Percentiles rank a stretch among this genome's conserved stretches.
phyloP scores from a whole-genome alignment of 2,797 vertebrate genomes.

The Rhynchotus rufescens region DNA sequence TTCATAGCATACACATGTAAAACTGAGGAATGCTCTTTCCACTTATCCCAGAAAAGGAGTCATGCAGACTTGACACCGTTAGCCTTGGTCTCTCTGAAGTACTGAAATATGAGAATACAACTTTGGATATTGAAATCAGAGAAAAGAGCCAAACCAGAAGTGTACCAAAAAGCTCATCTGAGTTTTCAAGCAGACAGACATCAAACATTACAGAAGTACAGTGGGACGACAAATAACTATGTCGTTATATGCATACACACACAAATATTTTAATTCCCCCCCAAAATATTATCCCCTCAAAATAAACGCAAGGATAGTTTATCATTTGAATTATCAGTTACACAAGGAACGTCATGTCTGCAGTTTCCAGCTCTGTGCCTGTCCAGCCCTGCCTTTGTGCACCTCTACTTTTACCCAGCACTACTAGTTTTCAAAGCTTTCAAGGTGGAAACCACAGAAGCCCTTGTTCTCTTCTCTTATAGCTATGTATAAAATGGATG shows the following conservation, averaged over 20 bases:
- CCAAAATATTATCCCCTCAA: too few relatives aligned
- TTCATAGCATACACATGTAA: not conserved
- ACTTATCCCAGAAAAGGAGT: not conserved
- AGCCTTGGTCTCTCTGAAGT: not conserved
- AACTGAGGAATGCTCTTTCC: not conserved
- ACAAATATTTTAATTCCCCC: not conserved
- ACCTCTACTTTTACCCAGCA: not conserved
- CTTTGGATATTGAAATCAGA: not conserved
- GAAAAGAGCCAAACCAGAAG: not conserved
- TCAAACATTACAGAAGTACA: not conserved
- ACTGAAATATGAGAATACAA: not conserved
- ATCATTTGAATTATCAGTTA: not conserved
- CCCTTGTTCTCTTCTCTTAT: not conserved
- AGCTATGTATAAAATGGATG: not conserved
- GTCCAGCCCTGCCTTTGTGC: not conserved
- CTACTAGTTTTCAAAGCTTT: not conserved
- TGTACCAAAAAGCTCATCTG: not conserved
- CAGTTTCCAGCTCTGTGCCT: not conserved
- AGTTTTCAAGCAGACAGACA: not conserved
- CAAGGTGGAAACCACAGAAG: not conserved
- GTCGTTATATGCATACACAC: not conserved
- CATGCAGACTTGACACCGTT: not conserved
- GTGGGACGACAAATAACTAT: not conserved
- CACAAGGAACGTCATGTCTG: not conserved
- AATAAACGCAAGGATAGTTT: not conserved